Base-by-base conservation (phyloP, 1,140 invertebrate species). In the Streblospio benedicti region DNA sequence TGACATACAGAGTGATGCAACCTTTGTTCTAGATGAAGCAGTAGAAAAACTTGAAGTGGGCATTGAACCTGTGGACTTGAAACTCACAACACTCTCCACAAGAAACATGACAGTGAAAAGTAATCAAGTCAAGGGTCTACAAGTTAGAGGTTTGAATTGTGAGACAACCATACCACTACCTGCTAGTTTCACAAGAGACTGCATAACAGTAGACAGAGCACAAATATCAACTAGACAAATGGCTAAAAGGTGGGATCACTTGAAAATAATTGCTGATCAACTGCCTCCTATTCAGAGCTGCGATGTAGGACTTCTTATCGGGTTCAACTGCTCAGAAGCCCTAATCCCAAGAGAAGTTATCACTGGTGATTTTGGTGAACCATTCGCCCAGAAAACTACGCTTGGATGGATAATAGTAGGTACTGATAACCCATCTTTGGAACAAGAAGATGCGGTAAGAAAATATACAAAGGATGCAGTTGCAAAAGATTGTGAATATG, bases 261-360 rank as follows among this genome's bases (percentile, higher is more conserved):
- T 41, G 20, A 23, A 38, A 23, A 23, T 12, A 5, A 14, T 56
- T 6, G 20, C 2, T 6, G 18, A 38, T 1, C 31, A 25, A 16
- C 38, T 56, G 25, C 31, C 31, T n/a, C 53, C 53, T 12, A n/a
- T 56, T 18, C 53, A 56, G 38, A 38, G 43, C 4, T 56, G 53
- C 43, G 53, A 56, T 6, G 53, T 56, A 9, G 53, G 5, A 20
- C 4, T 56, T 18, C 25, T 56, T 20, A 56, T 56, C 25, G 53
- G 53, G 4, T 56, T 38, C 33, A 30, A 56, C n/a, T 41, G 53
- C 32, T 31, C 53, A 20, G 18, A 23, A n/a, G 53, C 53, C 18
- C 53, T 56, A 5, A 20, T 38, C 16, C 53, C 53, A 35, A 38
- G 20, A 30, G 23, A 38, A n/a, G 20, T 38, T 20, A 23, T 56